Base-by-base conservation (phyloP, 2,888 invertebrate genomes). In the Sialis lutaria region DNA sequence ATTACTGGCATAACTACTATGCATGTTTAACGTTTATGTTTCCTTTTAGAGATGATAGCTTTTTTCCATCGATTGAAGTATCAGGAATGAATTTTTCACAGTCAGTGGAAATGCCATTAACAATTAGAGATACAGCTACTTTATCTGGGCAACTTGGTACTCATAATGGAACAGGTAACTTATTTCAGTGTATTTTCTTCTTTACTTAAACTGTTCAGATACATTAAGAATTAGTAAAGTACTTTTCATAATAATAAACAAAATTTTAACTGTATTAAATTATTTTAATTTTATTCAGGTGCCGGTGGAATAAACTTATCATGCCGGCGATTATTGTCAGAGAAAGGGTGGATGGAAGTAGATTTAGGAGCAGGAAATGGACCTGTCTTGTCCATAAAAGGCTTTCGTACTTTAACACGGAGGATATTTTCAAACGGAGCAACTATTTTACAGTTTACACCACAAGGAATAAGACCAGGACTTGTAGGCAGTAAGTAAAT, bases 81-180 rank as follows among this genome's bases (percentile, higher is more conserved):
- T 89, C 86, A n/a, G 87, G 87, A 7, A 90, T 95, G 85, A 83
- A 82, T 42, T 84, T 95, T 59, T 78, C 82, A 13, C 93, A 95
- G 62, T 91, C 92, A 0, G 87, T 96, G 42, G 93, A 96, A 63
- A 86, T 90, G 42, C 95, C 95, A 0, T 68, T 96, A 30, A 91
- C 92, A 0, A 65, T 81, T 45, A 79, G 81, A 55, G 88, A 96
- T 57, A 91, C 90, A 1, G 76, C 86, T 53, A 82, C 82, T 0
- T 68, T 96, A 56, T 81, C 85, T 7, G 90, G 90, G 6, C 81
- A 83, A 56, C 70, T 90, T 47, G 80, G 77, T 47, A 85, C 88
- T 1, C 83, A 88, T 55, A 95, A 95, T 71, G 93, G 95, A 12
- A 85, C 79, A 51, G 90, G 86, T 72, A 22, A 22, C 22, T 22